A percentile compares a stretch with the other conserved stretches of the same genome.
phyloP scores from a whole-genome alignment of 2,888 invertebrate genomes.

The Poecilus cupreus region DNA sequence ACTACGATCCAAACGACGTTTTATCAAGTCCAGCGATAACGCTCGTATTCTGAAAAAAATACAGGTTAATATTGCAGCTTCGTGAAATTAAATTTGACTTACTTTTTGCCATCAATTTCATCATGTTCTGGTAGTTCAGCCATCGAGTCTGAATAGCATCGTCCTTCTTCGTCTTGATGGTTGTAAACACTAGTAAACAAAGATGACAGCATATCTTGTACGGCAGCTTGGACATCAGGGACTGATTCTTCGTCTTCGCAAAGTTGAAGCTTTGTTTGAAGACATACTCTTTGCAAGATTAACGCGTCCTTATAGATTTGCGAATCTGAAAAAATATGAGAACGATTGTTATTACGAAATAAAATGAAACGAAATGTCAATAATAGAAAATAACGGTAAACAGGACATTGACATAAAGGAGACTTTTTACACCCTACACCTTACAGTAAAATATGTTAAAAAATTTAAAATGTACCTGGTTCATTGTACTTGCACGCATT shows the following conservation, averaged over 20 bases:
- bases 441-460: no score
- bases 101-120: slow-evolving; percentile 81
- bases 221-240: slow-evolving; percentile 91
- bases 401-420: no score
- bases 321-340: slow-evolving; percentile 82
- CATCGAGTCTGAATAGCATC: slow-evolving; percentile 97
- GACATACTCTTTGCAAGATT: slow-evolving; percentile 90
- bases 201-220: slow-evolving; percentile 92
- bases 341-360: neutral
- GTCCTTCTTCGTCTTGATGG: slow-evolving; percentile 96
- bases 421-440: no score
- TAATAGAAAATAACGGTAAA: neutral
- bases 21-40: slow-evolving; percentile 93
- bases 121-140: slow-evolving; percentile 94
- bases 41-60: slow-evolving; percentile 81
- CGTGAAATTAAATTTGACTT: slow-evolving; percentile 64
- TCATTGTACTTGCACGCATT: slow-evolving; percentile 99
- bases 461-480: no score
- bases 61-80: no score
- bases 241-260: slow-evolving; percentile 88
- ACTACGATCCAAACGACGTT: slow-evolving; percentile 92
- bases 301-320: slow-evolving; percentile 98
- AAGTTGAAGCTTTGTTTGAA: slow-evolving; percentile 93
- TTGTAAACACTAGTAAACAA: slow-evolving; percentile 96
- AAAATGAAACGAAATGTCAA: neutral